A percentile compares a stretch with the other conserved stretches of the same genome.
Conservation (phyloP, 2,113 vertebrate genomes). For the Vidua chalybeata region DNA sequence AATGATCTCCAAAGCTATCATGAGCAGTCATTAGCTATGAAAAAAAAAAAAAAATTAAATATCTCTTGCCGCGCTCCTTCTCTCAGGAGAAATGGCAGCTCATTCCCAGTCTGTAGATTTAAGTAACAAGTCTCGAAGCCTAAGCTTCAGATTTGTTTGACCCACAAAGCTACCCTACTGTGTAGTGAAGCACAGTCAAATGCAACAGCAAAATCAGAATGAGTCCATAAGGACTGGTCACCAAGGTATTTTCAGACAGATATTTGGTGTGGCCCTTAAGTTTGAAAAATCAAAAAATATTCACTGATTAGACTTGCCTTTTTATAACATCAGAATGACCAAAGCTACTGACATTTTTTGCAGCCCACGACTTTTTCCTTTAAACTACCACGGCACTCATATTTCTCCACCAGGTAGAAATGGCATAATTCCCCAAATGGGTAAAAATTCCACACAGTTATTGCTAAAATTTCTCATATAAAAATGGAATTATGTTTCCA, state of each 20-base stretch:
- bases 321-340: background rate
- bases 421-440: background rate
- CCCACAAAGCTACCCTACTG: background rate
- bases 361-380: background rate
- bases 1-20: background rate
- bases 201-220: background rate
- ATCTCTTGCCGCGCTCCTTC: background rate
- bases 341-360: background rate
- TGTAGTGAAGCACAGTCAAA: background rate
- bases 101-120: background rate
- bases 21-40: background rate
- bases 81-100: background rate
- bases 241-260: background rate
- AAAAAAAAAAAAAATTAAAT: background rate
- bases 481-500: slow-evolving; percentile 21
- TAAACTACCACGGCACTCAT: background rate
- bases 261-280: background rate
- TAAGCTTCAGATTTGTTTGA: background rate
- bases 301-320: background rate
- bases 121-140: background rate
- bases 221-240: background rate
- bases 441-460: background rate
- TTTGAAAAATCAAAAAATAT: background rate
- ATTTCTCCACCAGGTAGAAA: background rate
- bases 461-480: background rate